Evolutionary conservation across 2,888 invertebrate genomes (phyloP).

Genomic region (Incurvaria masculella): DNA sequence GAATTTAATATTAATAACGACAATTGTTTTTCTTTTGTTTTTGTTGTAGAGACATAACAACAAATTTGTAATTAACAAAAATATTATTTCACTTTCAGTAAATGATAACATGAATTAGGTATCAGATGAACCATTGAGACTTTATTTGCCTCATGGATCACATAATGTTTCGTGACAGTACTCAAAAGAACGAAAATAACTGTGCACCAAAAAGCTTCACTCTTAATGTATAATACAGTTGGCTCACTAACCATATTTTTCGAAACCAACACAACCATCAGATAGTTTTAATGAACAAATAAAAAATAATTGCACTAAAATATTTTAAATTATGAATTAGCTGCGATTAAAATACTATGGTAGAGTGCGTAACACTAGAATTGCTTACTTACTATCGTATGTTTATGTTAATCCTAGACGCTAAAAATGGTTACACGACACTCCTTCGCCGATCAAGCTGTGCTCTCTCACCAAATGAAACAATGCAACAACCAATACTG

Average conservation of each 20-base stretch:
- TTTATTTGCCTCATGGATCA: too few species aligned
- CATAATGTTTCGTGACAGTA: too few species aligned
- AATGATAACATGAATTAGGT: too few species aligned
- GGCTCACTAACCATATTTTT: neutral
- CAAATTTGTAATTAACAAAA: too few species aligned
- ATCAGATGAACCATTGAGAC: too few species aligned
- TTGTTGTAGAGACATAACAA: too few species aligned
- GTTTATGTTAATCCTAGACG: constrained; percentile 45
- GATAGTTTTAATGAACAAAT: neutral
- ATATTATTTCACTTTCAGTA: too few species aligned
- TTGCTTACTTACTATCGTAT: constrained; percentile 47
- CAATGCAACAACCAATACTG: neutral
- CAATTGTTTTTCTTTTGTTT: too few species aligned
- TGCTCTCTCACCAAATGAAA: neutral
- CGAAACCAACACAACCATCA: neutral
- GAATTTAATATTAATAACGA: too few species aligned
- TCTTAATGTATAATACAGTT: too few species aligned
- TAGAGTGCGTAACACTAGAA: neutral
- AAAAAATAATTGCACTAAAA: constrained; percentile 1
- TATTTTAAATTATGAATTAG: constrained; percentile 29
- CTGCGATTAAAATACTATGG: constrained; percentile 13
- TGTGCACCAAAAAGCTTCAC: too few species aligned
- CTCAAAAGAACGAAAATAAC: too few species aligned
- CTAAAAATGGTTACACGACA: neutral
- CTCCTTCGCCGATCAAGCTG: neutral